Conservation (phyloP, 2,888 invertebrate genomes). For the Volucella zonaria region DNA sequence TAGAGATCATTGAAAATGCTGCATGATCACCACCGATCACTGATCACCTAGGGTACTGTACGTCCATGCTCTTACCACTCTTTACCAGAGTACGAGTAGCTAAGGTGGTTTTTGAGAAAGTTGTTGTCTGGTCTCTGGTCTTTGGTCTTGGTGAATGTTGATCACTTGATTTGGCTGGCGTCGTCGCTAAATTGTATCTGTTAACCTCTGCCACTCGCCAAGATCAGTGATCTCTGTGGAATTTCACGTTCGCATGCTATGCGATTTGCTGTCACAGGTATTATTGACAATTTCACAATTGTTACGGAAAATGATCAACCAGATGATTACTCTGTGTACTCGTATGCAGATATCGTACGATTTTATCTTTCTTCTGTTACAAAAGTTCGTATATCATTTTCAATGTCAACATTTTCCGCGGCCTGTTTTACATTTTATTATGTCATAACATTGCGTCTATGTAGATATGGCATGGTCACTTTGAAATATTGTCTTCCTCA, state of each 20-base stretch:
- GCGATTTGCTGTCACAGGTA: conserved; percentile 7
- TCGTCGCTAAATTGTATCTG: conserved; percentile 45
- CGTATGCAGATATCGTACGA: not conserved
- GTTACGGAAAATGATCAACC: conserved; percentile 17
- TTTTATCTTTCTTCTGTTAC: not conserved
- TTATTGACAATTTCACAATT: not conserved
- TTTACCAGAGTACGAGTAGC: too few species aligned
- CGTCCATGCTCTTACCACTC: not conserved
- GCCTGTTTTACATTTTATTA: not conserved
- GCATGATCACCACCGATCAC: conserved; percentile 7
- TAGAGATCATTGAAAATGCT: conserved; percentile 27
- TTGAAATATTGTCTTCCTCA: not conserved
- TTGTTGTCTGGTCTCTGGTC: conserved; percentile 19
- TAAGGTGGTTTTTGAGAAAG: conserved; percentile 58
- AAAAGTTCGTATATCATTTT: conserved; percentile 17
- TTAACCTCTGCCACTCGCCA: conserved; percentile 49
- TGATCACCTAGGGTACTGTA: conserved; percentile 4
- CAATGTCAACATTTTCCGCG: conserved; percentile 40
- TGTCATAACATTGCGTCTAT: conserved; percentile 5
- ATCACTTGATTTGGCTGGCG: conserved; percentile 38
- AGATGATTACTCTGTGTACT: not conserved
- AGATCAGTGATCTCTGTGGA: conserved; percentile 51
- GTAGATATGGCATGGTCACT: not conserved
- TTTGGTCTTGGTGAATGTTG: conserved; percentile 45
- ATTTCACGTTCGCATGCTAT: conserved; percentile 54